A percentile compares a stretch with the other conserved stretches of the same genome.
These are phyloP conservation scores for Drosophila ercepeae DNA, from an alignment of 1,140 invertebrate genomes.

Conservation along the genomic window DNA sequence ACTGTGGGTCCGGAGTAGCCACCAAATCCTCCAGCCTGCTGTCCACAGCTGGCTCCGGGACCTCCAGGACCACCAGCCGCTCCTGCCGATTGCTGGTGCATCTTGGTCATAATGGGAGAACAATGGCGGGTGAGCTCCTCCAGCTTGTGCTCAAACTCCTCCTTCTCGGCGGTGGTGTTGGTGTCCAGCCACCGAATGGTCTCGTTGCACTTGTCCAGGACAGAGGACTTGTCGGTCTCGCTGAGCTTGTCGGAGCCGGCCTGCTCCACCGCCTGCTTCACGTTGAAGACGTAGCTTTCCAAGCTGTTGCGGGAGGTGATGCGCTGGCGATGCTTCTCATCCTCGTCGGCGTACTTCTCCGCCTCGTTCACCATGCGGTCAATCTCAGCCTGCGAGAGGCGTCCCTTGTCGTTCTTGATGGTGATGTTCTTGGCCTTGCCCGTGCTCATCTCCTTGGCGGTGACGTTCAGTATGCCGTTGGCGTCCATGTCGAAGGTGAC, in stretches of 20 bases:
- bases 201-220: constrained; percentile 85
- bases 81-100: constrained; percentile 72
- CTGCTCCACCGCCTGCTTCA: constrained; percentile 86
- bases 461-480: constrained; percentile 88
- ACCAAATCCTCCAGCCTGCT: constrained; percentile 84
- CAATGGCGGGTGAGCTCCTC: constrained; percentile 85
- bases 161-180: constrained; percentile 87
- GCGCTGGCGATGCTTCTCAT: constrained; percentile 88
- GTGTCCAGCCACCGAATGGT: constrained; percentile 86
- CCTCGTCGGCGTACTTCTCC: constrained; percentile 84
- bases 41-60: constrained; percentile 81
- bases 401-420: constrained; percentile 93
- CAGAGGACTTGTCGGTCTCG: constrained; percentile 86
- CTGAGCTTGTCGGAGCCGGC: constrained; percentile 85
- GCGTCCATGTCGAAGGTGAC: constrained; percentile 87
- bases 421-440: constrained; percentile 89
- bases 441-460: constrained; percentile 85
- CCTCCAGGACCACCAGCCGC: constrained; percentile 83
- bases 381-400: constrained; percentile 92
- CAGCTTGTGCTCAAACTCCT: constrained; percentile 87
- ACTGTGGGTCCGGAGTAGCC: constrained; percentile 86
- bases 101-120: constrained; percentile 85
- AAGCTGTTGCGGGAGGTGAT: constrained; percentile 86
- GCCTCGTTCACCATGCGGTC: constrained; percentile 85
- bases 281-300: constrained; percentile 90